Conservation (phyloP, 2,797 vertebrate species). For the Platalea minor region DNA sequence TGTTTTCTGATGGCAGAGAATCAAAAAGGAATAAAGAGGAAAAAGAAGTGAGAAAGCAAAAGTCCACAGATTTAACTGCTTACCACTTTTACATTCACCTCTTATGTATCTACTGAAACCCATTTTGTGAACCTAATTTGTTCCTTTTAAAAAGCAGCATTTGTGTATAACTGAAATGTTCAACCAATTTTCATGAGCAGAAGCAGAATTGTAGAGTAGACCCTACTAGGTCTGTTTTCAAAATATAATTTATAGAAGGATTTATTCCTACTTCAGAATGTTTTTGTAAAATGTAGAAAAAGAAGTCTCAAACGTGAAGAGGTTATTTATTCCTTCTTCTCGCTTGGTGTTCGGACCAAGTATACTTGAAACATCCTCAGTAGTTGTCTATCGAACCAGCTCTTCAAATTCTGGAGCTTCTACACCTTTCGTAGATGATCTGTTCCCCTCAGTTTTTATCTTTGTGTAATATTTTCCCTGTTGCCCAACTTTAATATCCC, state of each 20-base stretch:
- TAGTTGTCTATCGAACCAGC: background rate
- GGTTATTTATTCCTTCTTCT: background rate
- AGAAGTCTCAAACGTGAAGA: background rate
- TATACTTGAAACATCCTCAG: background rate
- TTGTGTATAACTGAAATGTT: background rate
- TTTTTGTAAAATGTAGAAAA: background rate
- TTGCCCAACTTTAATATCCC: background rate
- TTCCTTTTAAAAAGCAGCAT: background rate
- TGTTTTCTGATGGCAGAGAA: background rate
- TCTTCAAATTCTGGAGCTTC: background rate
- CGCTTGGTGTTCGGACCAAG: background rate
- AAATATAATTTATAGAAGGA: background rate
- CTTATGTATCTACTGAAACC: background rate
- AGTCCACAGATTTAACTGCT: background rate
- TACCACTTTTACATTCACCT: background rate
- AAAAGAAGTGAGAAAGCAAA: background rate
- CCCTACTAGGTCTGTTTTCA: background rate
- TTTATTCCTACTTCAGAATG: background rate
- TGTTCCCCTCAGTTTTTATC: background rate
- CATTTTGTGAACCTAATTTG: background rate
- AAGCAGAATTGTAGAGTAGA: background rate
- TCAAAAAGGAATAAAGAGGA: background rate
- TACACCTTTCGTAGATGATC: background rate
- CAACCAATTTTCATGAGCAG: background rate
- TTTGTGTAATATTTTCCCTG: background rate